Evolutionary conservation across 2,888 invertebrate species (phyloP), one percentile per base, ranked within the genome.

Genomic region (Copidosoma aretas): DNA sequence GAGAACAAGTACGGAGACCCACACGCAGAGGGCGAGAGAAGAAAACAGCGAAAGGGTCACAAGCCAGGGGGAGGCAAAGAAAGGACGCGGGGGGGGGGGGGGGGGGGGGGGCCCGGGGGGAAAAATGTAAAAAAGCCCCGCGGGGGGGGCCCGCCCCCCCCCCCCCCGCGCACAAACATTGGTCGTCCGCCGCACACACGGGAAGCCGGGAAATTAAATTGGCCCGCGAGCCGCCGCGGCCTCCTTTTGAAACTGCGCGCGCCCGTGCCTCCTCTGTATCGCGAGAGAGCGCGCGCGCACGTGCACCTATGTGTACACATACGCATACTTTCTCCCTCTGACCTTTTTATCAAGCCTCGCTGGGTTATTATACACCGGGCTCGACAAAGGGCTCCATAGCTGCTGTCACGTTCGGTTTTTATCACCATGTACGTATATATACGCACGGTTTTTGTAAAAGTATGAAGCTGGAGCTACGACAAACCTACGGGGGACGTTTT

Each of bases 121-220:
- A 78, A 80, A 78, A 80, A 80, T 79, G 78, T 78, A 79, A 79
- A 79, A 80, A 81, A 80, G 39, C 61, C n/a, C n/a, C n/a, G n/a
- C n/a, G n/a, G n/a, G n/a, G n/a, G 17, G 46, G 12, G 46, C 46
- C 46, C 53, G 22, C 22, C 32, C 32, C 32, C 32, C 32, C 54
- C 14, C 53, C 32, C 57, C 53, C 57, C 72, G 70, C 74, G 58
- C 70, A 68, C 71, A 75, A 75, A 8, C 8, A 32, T 8, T 5
- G 8, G 32, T 32, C 32, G 8, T 32, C 3, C 32, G 32, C 4
- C n/a, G 32, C 8, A 32, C 8, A 32, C 32, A 32, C 32, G 32
- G 32, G 32, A 32, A 32, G 32, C 32, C 43, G 43, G 12, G 43
- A 76, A 77, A 80, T 80, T 75, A 77, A 79, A 79, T 79, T 77